Conservation (phyloP, 2,113 vertebrate genomes). For the Callopanchax toddi region DNA sequence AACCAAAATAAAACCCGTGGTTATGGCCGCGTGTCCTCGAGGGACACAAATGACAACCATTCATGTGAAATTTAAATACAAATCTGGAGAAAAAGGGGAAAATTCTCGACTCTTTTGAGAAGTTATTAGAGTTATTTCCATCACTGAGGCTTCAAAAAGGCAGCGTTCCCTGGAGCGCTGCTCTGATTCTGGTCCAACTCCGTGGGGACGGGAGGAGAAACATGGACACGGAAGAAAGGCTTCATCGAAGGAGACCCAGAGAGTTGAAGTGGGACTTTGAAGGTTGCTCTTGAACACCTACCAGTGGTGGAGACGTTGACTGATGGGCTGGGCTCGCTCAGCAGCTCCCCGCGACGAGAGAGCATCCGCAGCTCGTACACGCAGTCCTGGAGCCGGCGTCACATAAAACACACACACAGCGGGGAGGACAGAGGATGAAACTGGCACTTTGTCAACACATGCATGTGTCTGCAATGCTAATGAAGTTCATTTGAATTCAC, state of each 20-base stretch:
- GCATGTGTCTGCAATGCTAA: slow-evolving; percentile 75
- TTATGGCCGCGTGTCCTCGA: neutral
- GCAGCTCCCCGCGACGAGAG: slow-evolving; percentile 87
- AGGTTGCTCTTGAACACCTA: slow-evolving; percentile 72
- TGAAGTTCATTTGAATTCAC: slow-evolving; percentile 73
- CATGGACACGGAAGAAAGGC: neutral
- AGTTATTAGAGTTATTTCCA: slow-evolving; percentile 61
- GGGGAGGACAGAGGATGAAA: slow-evolving; percentile 66
- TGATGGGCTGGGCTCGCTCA: slow-evolving; percentile 91
- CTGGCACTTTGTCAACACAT: slow-evolving; percentile 75
- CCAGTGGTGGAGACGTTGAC: slow-evolving; percentile 92
- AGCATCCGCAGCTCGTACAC: slow-evolving; percentile 92
- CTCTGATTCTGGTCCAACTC: slow-evolving; percentile 53
- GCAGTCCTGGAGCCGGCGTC: slow-evolving; percentile 79
- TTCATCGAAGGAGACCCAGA: neutral
- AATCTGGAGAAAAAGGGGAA: slow-evolving; percentile 38
- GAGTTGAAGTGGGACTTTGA: slow-evolving; percentile 17
- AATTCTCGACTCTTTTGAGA: slow-evolving; percentile 34
- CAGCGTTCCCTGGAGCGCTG: slow-evolving; percentile 49
- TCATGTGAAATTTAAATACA: slow-evolving; percentile 1
- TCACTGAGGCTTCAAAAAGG: slow-evolving; percentile 58
- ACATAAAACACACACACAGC: slow-evolving; percentile 42
- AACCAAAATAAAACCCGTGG: slow-evolving; percentile 19
- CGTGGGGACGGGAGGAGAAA: slow-evolving; percentile 22
- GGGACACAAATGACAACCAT: too few relatives aligned